Conservation (phyloP, 1,140 invertebrate species). For the Ostrea denselamellosa region DNA sequence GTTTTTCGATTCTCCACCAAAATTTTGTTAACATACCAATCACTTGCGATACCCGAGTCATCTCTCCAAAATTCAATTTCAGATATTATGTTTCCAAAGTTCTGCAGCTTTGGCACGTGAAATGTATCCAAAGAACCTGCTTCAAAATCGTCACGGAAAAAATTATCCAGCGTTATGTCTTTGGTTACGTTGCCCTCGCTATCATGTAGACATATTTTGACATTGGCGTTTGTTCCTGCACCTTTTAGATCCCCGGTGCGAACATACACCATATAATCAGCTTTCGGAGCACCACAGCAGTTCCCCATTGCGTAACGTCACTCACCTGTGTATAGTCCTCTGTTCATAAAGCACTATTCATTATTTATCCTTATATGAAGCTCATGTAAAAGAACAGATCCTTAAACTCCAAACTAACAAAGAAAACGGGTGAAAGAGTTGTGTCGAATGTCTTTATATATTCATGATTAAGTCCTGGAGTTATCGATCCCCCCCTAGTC, state of each 20-base stretch:
- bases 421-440: neutral
- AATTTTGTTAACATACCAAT: constrained; percentile 79
- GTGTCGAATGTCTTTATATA: neutral
- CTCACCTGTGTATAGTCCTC: neutral
- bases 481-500: neutral
- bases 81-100: constrained; percentile 64
- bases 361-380: neutral
- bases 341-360: neutral
- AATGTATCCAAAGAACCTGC: constrained; percentile 75
- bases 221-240: constrained; percentile 66
- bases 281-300: constrained; percentile 52
- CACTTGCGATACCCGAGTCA: constrained; percentile 74
- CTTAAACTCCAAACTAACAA: neutral
- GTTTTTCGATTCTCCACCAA: constrained; percentile 74
- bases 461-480: neutral
- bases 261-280: constrained; percentile 62
- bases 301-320: constrained; percentile 53
- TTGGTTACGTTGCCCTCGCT: constrained; percentile 67
- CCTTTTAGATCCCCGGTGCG: constrained; percentile 63
- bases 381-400: neutral
- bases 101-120: constrained; percentile 56
- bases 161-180: constrained; percentile 73
- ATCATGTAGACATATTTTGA: constrained; percentile 72
- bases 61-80: constrained; percentile 79
- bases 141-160: constrained; percentile 78